phyloP scores from a whole-genome alignment of 2,113 vertebrate species.

The Prionailurus bengalensis region DNA sequence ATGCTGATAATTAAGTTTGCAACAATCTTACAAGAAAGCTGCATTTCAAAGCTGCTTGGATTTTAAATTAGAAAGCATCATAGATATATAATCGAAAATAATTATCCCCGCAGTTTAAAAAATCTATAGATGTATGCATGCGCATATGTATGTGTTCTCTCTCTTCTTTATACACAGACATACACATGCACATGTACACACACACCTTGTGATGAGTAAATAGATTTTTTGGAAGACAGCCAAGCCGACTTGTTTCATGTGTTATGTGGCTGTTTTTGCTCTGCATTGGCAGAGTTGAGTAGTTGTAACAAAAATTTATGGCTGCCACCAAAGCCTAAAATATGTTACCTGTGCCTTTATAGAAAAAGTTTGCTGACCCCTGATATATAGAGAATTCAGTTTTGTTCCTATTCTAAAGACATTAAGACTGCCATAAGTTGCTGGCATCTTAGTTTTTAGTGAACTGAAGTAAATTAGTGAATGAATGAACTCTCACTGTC shows the following conservation, averaged over 20 bases:
- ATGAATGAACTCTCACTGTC: background rate
- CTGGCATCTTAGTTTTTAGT: background rate
- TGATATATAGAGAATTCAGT: background rate
- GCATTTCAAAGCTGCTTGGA: background rate
- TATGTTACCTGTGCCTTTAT: background rate
- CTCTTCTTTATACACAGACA: background rate
- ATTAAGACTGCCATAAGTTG: constrained; percentile 16
- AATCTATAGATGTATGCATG: background rate
- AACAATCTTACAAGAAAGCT: background rate
- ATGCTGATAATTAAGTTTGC: background rate
- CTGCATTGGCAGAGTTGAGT: background rate
- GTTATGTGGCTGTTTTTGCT: background rate
- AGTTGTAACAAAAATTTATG: background rate
- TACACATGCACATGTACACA: background rate
- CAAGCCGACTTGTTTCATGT: background rate
- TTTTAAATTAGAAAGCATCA: background rate
- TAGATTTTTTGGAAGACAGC: background rate
- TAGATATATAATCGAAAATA: background rate
- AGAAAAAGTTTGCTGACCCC: background rate
- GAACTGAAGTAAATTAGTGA: constrained; percentile 41
- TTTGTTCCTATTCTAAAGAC: background rate
- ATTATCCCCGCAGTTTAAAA: background rate
- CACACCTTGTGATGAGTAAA: background rate
- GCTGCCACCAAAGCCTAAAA: background rate
- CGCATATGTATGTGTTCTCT: background rate